Evolutionary conservation across 37 sponge, comb jelly and placozoan species (phyloP).

Genomic region (Lycopodina hypogea): DNA sequence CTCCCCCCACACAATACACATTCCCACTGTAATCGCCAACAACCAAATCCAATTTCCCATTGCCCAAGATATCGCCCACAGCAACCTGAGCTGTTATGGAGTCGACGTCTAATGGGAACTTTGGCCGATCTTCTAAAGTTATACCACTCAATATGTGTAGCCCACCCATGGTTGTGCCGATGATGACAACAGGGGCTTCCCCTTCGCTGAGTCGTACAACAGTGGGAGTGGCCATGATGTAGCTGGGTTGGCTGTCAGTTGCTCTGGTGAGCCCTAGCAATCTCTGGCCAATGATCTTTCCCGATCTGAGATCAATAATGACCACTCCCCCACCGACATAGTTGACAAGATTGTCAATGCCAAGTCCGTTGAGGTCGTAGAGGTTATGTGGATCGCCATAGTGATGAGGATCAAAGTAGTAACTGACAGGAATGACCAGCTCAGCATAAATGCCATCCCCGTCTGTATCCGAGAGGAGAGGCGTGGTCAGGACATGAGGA

Average conservation of each 20-base stretch:
- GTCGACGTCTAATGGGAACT: conserved; percentile 56
- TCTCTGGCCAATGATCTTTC: conserved; percentile 43
- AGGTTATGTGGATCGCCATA: conserved; percentile 41
- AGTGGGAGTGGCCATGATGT: conserved; percentile 66
- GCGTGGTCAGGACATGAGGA: conserved; percentile 73
- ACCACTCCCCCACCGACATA: conserved; percentile 58
- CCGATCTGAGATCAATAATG: conserved; percentile 41
- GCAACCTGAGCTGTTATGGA: conserved; percentile 65
- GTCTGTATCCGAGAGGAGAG: conserved; percentile 53
- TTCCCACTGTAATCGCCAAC: conserved; percentile 73
- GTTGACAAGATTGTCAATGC: conserved; percentile 39
- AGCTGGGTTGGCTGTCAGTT: conserved; percentile 53
- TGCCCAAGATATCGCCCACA: conserved; percentile 52
- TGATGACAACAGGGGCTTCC: conserved; percentile 23
- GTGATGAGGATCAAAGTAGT: conserved; percentile 64
- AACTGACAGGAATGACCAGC: conserved; percentile 64
- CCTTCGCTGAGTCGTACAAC: conserved; percentile 23
- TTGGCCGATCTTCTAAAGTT: background rate
- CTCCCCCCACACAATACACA: conserved; percentile 46
- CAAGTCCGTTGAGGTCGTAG: conserved; percentile 12
- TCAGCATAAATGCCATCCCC: conserved; percentile 58
- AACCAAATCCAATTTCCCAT: conserved; percentile 45
- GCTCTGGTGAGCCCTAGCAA: conserved; percentile 45
- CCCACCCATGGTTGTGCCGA: conserved; percentile 53
- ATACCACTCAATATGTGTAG: conserved; percentile 39